Evolutionary conservation across 1,140 invertebrate species (phyloP).

Genomic region (Cotesia vestalis): DNA sequence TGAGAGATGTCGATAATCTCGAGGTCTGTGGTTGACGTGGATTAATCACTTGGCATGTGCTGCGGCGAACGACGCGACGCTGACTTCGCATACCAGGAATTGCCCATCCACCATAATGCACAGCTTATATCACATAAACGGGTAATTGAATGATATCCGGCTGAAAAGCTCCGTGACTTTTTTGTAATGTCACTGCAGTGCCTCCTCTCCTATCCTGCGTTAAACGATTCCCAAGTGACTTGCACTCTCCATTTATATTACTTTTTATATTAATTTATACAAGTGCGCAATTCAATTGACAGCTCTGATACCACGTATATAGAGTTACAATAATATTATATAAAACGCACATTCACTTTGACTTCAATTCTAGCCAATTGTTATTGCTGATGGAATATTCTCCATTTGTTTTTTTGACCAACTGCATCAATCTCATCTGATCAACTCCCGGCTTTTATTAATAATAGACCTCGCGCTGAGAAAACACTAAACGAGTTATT

Average conservation of each 20-base stretch:
- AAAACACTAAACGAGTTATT: too few species aligned
- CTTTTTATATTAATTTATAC: slow-evolving; percentile 6
- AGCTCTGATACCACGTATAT: neutral
- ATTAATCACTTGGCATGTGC: slow-evolving; percentile 60
- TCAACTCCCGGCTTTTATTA: too few species aligned
- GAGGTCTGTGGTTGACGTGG: slow-evolving; percentile 63
- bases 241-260: neutral
- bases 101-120: neutral
- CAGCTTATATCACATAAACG: slow-evolving; percentile 63
- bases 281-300: slow-evolving; percentile 18
- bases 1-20: slow-evolving; percentile 25
- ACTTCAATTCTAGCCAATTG: slow-evolving; percentile 23
- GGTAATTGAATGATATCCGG: slow-evolving; percentile 66
- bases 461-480: too few species aligned
- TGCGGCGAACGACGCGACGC: slow-evolving; percentile 60
- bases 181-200: slow-evolving; percentile 56
- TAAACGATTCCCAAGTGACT: slow-evolving; percentile 26
- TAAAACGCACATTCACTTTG: slow-evolving; percentile 18
- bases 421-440: too few species aligned
- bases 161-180: slow-evolving; percentile 57
- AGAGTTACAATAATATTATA: too few species aligned
- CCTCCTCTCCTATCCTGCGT: slow-evolving; percentile 34
- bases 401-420: too few species aligned
- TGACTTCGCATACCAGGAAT: slow-evolving; percentile 51
- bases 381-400: neutral